Percentiles rank a stretch among this genome's conserved stretches.
phyloP scores from a whole-genome alignment of 1,140 invertebrate species.

The Laupala kohalensis region DNA sequence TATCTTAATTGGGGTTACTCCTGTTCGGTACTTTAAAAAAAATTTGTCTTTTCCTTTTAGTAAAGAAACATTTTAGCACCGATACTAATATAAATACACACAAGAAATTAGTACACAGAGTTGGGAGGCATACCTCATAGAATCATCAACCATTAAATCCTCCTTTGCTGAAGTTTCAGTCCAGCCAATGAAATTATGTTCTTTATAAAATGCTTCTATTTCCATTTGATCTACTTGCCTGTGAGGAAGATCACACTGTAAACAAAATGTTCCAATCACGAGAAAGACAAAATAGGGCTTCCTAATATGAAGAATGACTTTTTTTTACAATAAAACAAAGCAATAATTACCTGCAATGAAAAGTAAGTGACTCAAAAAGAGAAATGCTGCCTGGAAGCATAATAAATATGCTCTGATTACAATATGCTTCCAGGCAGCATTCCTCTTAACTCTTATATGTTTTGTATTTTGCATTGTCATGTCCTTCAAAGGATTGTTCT shows the following conservation, averaged over 20 bases:
- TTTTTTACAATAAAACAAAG: too few species aligned
- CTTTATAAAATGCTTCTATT: conserved; percentile 41
- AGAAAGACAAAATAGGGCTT: too few species aligned
- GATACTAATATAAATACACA: background rate
- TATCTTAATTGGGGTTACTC: background rate
- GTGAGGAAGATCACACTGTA: conserved; percentile 37
- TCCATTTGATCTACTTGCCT: conserved; percentile 40
- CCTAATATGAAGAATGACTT: too few species aligned
- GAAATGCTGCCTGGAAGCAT: too few species aligned
- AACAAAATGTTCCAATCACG: too few species aligned
- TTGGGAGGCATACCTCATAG: conserved; percentile 32
- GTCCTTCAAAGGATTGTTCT: too few species aligned
- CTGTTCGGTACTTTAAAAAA: background rate
- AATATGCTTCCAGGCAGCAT: too few species aligned
- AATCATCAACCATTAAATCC: conserved; percentile 44
- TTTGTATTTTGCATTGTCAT: too few species aligned
- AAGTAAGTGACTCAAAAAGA: too few species aligned
- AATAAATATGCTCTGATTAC: too few species aligned
- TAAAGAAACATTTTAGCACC: background rate
- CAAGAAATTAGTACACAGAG: background rate
- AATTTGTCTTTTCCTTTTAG: background rate
- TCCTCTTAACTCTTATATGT: too few species aligned
- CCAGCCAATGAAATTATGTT: conserved; percentile 46
- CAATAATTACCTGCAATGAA: too few species aligned
- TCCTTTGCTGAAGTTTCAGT: conserved; percentile 46